phyloP scores from a whole-genome alignment of 2,113 vertebrate genomes.

The Aplodontia rufa region DNA sequence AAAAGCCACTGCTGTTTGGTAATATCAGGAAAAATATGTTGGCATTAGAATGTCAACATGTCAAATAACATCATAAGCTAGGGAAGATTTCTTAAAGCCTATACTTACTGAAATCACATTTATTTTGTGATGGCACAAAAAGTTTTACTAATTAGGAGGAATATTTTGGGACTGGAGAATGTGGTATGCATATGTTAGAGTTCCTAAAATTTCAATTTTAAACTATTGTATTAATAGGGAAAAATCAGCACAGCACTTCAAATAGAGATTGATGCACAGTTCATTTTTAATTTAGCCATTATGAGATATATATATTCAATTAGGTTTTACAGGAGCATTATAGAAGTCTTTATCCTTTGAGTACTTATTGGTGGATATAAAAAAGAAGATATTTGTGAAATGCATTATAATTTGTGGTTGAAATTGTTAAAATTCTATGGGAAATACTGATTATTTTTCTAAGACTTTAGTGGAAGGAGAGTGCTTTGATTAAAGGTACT shows the following conservation, averaged over 20 bases:
- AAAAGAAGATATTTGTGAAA: background rate
- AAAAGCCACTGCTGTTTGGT: background rate
- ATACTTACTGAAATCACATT: background rate
- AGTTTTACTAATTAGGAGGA: background rate
- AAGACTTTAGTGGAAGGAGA: background rate
- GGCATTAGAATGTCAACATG: background rate
- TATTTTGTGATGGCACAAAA: background rate
- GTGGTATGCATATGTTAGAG: background rate
- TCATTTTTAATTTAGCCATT: constrained; percentile 39
- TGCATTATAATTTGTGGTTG: background rate
- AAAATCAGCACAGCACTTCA: background rate
- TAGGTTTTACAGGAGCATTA: background rate
- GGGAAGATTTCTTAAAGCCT: background rate
- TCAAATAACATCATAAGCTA: background rate
- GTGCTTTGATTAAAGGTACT: background rate
- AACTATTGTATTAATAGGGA: background rate
- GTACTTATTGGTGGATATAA: background rate
- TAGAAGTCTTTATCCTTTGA: background rate
- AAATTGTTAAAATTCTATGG: background rate
- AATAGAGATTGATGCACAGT: background rate
- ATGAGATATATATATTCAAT: background rate
- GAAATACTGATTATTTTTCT: background rate
- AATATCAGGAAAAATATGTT: background rate
- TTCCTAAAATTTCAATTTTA: background rate
- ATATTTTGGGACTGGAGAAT: background rate